phyloP scores from a whole-genome alignment of 2,797 vertebrate species.

The Enteromius afrohamiltoni region DNA sequence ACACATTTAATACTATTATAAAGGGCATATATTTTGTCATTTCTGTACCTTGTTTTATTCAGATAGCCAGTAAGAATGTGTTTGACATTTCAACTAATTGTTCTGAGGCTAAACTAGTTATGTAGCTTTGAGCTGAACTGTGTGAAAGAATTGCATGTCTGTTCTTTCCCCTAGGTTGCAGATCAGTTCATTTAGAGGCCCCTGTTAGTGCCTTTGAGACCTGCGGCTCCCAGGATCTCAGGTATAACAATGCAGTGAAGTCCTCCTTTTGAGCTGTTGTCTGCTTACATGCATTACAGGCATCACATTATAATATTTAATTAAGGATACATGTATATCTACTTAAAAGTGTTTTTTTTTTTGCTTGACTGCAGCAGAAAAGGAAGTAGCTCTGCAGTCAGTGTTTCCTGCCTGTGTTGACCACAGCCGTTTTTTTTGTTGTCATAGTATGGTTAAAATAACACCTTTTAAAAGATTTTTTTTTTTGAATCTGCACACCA shows the following conservation, averaged over 20 bases:
- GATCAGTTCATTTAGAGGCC: conserved; percentile 67
- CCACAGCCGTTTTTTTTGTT: not conserved
- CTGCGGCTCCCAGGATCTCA: conserved; percentile 63
- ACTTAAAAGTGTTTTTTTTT: not conserved
- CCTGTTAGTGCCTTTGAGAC: conserved; percentile 80
- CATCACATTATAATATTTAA: not conserved
- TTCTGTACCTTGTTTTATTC: not conserved
- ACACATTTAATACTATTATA: not conserved
- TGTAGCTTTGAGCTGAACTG: not conserved
- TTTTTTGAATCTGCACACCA: not conserved
- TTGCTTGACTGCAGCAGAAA: not conserved
- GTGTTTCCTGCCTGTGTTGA: conserved; percentile 24
- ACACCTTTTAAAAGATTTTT: too few species aligned
- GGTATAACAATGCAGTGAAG: conserved; percentile 46
- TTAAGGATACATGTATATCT: not conserved
- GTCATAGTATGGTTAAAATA: not conserved
- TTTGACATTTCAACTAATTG: not conserved
- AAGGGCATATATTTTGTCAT: not conserved
- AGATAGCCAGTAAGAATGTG: not conserved
- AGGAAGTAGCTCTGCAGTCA: conserved; percentile 4
- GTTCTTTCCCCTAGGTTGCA: conserved; percentile 61
- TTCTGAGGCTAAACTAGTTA: not conserved
- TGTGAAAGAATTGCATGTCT: not conserved
- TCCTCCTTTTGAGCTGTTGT: not conserved
- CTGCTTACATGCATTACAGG: not conserved